Evolutionary conservation across 2,888 invertebrate species (phyloP), one percentile per base, ranked within the genome.

Genomic region (Pseudococcus viburni): DNA sequence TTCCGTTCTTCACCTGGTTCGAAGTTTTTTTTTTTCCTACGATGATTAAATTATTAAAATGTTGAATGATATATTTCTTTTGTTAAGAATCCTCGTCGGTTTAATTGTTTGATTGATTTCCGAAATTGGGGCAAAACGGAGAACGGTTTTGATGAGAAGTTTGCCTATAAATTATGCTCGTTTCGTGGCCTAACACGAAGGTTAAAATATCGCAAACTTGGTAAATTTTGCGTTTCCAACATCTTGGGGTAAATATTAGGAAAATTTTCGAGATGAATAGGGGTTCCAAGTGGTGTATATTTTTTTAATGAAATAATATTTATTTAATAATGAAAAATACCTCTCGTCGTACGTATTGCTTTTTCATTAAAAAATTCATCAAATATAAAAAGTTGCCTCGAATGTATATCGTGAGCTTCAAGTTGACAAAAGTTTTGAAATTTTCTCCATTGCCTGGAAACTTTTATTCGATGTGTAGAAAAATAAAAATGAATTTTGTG

Each of bases 291-390:
- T 12, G 2, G 15, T 4, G 22, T 11, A 11, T 42, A 42, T 42
- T 42, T 42, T n/a, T 42, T 42, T 9, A 42, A 42, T 42, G 42
- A 9, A 22, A 64, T 8, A 19, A 64, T 22, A 59, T 64, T 64
- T 22, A 64, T 22, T 64, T 64, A 64, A 59, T 22, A 59, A 8
- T 64, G 12, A 19, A 64, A 64, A 64, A 64, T 59, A n/a, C 59
- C n/a, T n/a, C 59, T 4, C 59, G 6, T 4, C 19, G 22, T 64
- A 64, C 11, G 22, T 64, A 64, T 64, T 64, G 22, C 64, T 64
- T 22, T 64, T 64, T 64, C 64, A 64, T 64, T 55, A 59, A 59
- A 59, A 64, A 64, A 64, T 64, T 64, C 22, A 64, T 64, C 9
- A 12, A 11, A 64, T 59, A n/a, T n/a, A 9, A 64, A 19, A 64